Base-by-base conservation (phyloP, 2,797 vertebrate species). In the Calcarius lapponicus region DNA sequence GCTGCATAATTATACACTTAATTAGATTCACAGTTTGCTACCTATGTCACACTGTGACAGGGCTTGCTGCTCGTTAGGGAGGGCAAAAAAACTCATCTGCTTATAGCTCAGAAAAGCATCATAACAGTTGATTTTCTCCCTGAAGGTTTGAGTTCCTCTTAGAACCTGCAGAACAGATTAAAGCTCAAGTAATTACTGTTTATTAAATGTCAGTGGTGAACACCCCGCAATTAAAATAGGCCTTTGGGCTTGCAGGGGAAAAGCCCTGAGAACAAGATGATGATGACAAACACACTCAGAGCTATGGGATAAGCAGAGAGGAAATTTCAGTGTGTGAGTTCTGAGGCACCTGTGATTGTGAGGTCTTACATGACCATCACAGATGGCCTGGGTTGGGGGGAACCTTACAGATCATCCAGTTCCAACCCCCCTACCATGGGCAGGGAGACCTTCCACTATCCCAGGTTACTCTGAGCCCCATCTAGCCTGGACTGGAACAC, bases 11-110 rank as follows among this genome's bases (percentile, higher is more conserved):
- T 95, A 75, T 74, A 84, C 91, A 92, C 94, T 93, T 95, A 89
- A 96, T 95, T 95, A 89, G 81, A 93, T 65, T 95, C 96, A 85
- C 90, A 92, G 92, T 80, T 87, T 95, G 85, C 82, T 91, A 85
- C 90, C 90, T 85, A 28, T 75, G 90, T 87, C 93, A 80, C n/a
- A n/a, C 87, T 95, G 78, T 74, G 93, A 50, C 47, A 47, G 56
- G 43, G 71, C 67, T 85, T 75, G 79, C 61, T 87, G 66, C 58
- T 95, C 26, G 91, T 91, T 21, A 57, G 50, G 36, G 85, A 47
- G 50, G 43, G 45, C n/a, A 58, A 56, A 32, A 82, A 82, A 87
- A 84, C 28, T 75, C 14, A 10, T 60, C 58, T 75, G 34, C 21
- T 72, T 95, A 11, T 61, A 84, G 73, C 58, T 87, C 54, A 72